phyloP scores from a whole-genome alignment of 1,140 invertebrate species.

The Cyclargus thomasi region DNA sequence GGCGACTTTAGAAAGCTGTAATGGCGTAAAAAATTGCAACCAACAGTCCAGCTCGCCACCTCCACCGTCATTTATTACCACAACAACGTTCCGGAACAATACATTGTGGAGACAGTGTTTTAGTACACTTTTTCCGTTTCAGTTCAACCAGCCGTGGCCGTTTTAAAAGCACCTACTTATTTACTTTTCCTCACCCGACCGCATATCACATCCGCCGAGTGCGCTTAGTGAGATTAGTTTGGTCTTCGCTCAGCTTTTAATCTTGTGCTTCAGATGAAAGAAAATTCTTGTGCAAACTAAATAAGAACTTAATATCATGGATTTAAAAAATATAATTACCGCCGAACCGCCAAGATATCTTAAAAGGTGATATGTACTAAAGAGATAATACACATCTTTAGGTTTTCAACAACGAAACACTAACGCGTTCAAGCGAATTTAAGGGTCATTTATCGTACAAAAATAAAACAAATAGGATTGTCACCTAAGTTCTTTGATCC shows the following conservation, averaged over 20 bases:
- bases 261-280: too few relatives aligned
- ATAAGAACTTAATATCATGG: too few relatives aligned
- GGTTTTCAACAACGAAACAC: too few relatives aligned
- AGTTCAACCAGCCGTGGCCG: neutral
- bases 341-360: too few relatives aligned
- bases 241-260: neutral
- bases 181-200: neutral
- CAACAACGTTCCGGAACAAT: constrained; percentile 16
- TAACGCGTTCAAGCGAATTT: too few relatives aligned
- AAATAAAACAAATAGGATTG: too few relatives aligned
- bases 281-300: too few relatives aligned
- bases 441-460: too few relatives aligned
- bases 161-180: constrained; percentile 3
- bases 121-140: neutral
- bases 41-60: neutral
- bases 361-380: too few relatives aligned
- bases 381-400: too few relatives aligned
- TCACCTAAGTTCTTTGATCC: too few relatives aligned
- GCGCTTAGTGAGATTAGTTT: neutral
- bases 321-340: too few relatives aligned
- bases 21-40: constrained; percentile 41
- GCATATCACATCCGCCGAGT: neutral
- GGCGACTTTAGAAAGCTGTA: constrained; percentile 35
- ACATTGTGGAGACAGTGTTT: constrained; percentile 17
- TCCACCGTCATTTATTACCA: constrained; percentile 15